phyloP scores from a whole-genome alignment of 2,113 vertebrate genomes.

The Ciconia boyciana region DNA sequence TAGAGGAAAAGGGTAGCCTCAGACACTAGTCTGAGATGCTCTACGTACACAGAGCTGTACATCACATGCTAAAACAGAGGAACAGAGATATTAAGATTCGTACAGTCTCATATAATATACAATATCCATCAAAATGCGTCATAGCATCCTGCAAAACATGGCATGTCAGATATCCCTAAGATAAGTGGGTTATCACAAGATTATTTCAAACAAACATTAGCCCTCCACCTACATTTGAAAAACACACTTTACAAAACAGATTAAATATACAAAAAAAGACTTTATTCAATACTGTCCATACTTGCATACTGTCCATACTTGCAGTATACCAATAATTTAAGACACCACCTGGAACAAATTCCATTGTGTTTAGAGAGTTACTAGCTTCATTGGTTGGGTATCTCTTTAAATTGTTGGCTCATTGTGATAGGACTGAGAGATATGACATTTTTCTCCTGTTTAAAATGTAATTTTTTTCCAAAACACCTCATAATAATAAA shows the following conservation, averaged over 20 bases:
- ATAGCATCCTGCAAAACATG: background rate
- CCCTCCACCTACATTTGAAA: background rate
- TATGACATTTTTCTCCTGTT: background rate
- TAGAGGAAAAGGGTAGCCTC: constrained; percentile 56
- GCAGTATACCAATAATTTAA: background rate
- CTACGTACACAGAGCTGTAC: constrained; percentile 50
- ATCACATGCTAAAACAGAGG: constrained; percentile 57
- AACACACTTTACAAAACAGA: background rate
- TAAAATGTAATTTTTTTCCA: constrained; percentile 20
- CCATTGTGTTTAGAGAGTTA: background rate
- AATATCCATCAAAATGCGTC: constrained; percentile 48
- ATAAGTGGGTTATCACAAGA: background rate
- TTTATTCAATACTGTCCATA: background rate
- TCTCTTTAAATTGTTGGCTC: background rate
- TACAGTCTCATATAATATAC: constrained; percentile 1
- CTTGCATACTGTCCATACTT: background rate
- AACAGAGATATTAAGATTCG: constrained; percentile 54
- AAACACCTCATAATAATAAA: constrained; percentile 53
- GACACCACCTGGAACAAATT: background rate
- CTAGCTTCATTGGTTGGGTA: fast-evolving
- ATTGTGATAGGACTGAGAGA: background rate
- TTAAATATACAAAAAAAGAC: background rate
- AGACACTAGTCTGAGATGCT: constrained; percentile 28
- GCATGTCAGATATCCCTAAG: background rate
- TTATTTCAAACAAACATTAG: background rate